Evolutionary conservation across 2,797 vertebrate species (phyloP).

Genomic region (Sternarchorhynchus goeldii): DNA sequence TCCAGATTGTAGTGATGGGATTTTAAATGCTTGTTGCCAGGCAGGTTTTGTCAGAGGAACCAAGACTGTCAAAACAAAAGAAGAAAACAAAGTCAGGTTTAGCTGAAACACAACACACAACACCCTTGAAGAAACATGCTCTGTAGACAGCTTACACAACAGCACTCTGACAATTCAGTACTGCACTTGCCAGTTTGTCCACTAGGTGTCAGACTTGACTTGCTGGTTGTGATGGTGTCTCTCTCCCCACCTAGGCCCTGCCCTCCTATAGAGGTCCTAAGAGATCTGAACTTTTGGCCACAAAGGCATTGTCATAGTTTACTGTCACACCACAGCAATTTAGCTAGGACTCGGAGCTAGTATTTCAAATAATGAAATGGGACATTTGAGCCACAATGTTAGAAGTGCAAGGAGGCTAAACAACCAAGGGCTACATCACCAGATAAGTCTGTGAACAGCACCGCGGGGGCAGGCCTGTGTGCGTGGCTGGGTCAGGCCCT

Average conservation of each 20-base stretch:
- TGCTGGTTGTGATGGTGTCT: background rate
- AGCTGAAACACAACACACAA: background rate
- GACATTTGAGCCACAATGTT: background rate
- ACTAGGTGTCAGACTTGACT: constrained; percentile 43
- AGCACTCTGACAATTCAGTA: background rate
- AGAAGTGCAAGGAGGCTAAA: background rate
- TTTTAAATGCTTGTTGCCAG: constrained; percentile 76
- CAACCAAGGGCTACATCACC: too few relatives aligned
- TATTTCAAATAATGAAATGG: background rate
- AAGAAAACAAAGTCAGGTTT: constrained; percentile 23
- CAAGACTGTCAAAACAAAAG: constrained; percentile 83
- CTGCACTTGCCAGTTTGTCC: constrained; percentile 12
- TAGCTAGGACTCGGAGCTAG: background rate
- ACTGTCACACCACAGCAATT: background rate
- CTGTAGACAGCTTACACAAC: background rate
- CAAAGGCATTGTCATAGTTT: background rate
- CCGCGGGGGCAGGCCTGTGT: too few relatives aligned
- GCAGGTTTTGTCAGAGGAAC: constrained; percentile 94
- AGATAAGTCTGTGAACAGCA: too few relatives aligned
- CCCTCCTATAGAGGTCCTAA: constrained; percentile 31
- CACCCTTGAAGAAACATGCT: background rate
- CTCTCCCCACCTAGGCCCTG: constrained; percentile 43
- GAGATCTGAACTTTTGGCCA: constrained; percentile 1
- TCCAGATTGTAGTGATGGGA: constrained; percentile 76
- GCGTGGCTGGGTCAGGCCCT: too few relatives aligned